Evolutionary conservation across 2,797 vertebrate species (phyloP).

Genomic region (Lates japonicus): DNA sequence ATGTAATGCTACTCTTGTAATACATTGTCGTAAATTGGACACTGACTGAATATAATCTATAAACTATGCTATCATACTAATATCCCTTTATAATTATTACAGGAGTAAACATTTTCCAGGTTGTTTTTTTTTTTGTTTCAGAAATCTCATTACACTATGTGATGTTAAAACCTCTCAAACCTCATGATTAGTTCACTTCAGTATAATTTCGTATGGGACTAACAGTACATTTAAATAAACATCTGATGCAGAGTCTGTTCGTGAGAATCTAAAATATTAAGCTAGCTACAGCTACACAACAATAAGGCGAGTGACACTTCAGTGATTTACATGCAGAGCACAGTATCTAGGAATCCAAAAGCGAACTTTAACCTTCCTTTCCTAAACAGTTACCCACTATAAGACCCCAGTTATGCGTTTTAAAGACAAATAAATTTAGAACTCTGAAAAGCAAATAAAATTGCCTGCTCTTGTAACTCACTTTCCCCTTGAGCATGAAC

Average conservation of each 20-base stretch:
- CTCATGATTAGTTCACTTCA: background rate
- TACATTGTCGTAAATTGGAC: background rate
- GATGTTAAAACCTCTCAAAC: background rate
- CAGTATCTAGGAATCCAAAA: background rate
- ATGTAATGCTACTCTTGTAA: background rate
- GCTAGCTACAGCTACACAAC: constrained; percentile 10
- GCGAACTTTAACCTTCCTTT: background rate
- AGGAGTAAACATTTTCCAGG: background rate
- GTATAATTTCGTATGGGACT: background rate
- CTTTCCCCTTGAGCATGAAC: constrained; percentile 77
- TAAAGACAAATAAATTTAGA: background rate
- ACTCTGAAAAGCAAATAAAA: background rate
- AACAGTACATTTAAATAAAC: background rate
- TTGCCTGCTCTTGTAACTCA: constrained; percentile 63
- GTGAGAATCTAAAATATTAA: background rate
- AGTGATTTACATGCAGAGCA: constrained; percentile 3
- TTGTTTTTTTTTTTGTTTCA: no score
- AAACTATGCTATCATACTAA: background rate
- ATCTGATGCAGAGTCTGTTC: background rate
- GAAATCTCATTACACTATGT: background rate
- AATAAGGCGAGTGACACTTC: background rate
- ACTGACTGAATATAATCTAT: background rate
- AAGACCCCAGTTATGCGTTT: accelerated
- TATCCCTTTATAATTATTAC: background rate
- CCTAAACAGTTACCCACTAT: background rate